Conservation (phyloP, 2,113 vertebrate species). For the Zosterops pallidus region DNA sequence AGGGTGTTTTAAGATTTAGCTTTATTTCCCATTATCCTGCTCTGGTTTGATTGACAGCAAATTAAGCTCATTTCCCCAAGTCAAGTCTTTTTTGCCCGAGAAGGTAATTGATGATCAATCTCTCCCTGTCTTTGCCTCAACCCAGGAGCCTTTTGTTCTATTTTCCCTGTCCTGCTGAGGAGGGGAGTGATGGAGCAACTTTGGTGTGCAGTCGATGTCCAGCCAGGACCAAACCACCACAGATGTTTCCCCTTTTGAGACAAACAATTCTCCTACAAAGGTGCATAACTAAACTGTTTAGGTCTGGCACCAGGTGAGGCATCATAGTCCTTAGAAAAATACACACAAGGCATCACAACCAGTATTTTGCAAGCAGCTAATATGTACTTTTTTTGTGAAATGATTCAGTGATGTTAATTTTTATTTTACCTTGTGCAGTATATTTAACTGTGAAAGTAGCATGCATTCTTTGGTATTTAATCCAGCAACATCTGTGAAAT, state of each 20-base stretch:
- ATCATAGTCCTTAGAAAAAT: neutral
- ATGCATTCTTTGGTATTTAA: neutral
- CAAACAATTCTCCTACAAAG: neutral
- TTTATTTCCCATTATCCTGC: neutral
- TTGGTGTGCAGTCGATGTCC: neutral
- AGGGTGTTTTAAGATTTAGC: neutral
- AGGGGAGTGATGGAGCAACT: neutral
- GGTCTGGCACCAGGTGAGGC: neutral
- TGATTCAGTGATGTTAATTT: neutral
- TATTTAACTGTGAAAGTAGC: neutral
- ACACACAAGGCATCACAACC: neutral
- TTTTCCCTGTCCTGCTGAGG: neutral
- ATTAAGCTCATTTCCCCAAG: neutral
- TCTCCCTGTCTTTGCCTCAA: neutral
- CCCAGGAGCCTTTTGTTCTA: neutral
- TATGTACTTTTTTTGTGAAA: neutral
- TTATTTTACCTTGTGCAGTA: neutral
- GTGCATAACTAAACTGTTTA: neutral
- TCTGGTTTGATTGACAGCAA: neutral
- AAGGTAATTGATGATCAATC: neutral
- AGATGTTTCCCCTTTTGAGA: neutral
- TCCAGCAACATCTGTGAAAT: neutral
- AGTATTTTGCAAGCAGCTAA: neutral
- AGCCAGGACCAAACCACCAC: neutral
- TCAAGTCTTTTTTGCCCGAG: neutral